Conservation (phyloP, 1,140 invertebrate species). For the Eulimnadia texana region DNA sequence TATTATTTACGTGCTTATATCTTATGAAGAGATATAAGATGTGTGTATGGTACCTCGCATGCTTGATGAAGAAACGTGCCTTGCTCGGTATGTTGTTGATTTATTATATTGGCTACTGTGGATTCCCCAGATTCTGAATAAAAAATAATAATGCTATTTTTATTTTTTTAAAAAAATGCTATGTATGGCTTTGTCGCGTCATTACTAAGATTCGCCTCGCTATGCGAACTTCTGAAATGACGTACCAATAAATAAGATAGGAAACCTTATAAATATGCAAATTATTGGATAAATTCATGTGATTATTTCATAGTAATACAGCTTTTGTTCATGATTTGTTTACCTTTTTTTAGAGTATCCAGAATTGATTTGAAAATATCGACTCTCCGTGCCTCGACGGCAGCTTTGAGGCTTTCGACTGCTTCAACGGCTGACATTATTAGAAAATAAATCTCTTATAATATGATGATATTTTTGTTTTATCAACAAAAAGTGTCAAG, state of each 20-base stretch:
- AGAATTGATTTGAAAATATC: constrained; percentile 12
- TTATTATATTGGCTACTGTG: neutral
- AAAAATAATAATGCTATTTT: neutral
- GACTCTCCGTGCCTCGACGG: constrained; percentile 5
- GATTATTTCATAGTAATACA: too few relatives aligned
- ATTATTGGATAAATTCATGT: too few relatives aligned
- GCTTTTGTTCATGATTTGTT: neutral
- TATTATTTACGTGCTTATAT: neutral
- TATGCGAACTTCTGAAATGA: too few relatives aligned
- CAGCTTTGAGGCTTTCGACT: neutral
- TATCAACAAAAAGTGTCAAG: too few relatives aligned
- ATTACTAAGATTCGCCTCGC: too few relatives aligned
- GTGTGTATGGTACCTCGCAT: constrained; percentile 1
- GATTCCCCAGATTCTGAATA: neutral
- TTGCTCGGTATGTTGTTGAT: neutral
- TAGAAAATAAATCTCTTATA: neutral
- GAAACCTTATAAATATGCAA: too few relatives aligned
- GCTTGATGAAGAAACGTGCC: constrained; percentile 11
- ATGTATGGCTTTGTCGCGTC: too few relatives aligned
- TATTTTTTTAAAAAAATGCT: too few relatives aligned
- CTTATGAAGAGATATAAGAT: neutral
- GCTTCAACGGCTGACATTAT: constrained; percentile 5
- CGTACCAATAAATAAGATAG: too few relatives aligned
- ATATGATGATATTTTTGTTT: too few relatives aligned
- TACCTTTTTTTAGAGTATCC: constrained; percentile 11